Evolutionary conservation across 2,888 invertebrate genomes (phyloP).

Genomic region (Andricus curvator): DNA sequence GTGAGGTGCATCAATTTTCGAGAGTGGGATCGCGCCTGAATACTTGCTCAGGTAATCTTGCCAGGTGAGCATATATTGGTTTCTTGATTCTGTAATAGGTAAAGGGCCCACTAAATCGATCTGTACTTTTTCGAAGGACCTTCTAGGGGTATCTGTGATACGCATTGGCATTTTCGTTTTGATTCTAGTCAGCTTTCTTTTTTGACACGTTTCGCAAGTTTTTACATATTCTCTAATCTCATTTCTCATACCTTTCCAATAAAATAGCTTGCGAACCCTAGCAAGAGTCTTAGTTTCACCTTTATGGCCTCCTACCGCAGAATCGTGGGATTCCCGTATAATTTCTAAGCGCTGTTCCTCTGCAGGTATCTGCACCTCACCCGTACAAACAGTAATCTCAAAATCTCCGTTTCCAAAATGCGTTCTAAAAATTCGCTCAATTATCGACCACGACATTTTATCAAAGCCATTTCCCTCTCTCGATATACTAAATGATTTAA

Average conservation of each 20-base stretch:
- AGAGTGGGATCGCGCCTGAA: background rate
- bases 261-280: background rate
- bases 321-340: background rate
- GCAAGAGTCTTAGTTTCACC: background rate
- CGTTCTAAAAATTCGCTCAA: background rate
- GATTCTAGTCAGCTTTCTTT: background rate
- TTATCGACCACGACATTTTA: background rate
- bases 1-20: slow-evolving; percentile 4
- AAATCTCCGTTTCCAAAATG: no score
- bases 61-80: background rate
- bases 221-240: no score
- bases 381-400: no score
- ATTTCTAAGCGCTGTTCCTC: no score
- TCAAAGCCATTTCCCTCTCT: background rate
- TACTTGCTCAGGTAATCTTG: background rate
- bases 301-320: background rate
- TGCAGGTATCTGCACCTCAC: no score
- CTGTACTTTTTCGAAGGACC: background rate
- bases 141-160: background rate
- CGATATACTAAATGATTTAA: no score
- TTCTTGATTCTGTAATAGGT: no score
- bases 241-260: no score
- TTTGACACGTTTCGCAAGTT: background rate
- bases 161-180: background rate
- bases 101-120: no score